Base-by-base conservation (phyloP, 1,140 invertebrate genomes). In the Leptopilina boulardi region DNA sequence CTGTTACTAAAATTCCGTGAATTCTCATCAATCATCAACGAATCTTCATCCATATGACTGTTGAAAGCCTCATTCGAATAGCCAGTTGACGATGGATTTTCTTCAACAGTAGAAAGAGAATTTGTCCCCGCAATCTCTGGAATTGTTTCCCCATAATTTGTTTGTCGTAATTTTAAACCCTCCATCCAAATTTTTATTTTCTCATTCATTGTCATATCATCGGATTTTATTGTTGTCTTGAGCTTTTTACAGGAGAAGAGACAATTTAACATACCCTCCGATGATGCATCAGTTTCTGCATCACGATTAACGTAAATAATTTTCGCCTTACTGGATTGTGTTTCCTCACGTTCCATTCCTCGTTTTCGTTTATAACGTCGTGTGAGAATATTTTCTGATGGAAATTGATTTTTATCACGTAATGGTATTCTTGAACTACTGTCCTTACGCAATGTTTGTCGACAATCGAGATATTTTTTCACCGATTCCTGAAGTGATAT, bases 371-470 rank as follows among this genome's bases (percentile, higher is more conserved):
- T 86, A 66, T 77, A 75, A 71, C 79, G 66, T 83, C 87, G 83
- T 19, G 82, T 71, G 30, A 82, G 75, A 79, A 80, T 83, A 78
- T 75, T 82, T 13, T 89, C 86, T 1, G 84, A 87, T 26, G 84
- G 79, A 79, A 92, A 92, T 72, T 90, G 78, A 74, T 90, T 91
- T 41, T 92, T 84, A 80, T 93, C 91, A 44, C 91, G 87, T 13
- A 93, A 90, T 54, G 93, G 93, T 66, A 91, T 90, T 70, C 93
- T 89, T 6, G 92, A 91, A 75, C 93, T 94, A 44, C 92, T 93
- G 72, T 93, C 93, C 82, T 94, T 94, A 42, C 92, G 86, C 42
- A 94, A 86, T 21, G 93, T 94, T 80, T 92, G 92, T 70, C 93
- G 89, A 75, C 92, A 92, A 77, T 93, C 91, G 1, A 91, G 86